Evolutionary conservation across 2,797 vertebrate genomes (phyloP).

Genomic region (Gadopsis bispinosus): DNA sequence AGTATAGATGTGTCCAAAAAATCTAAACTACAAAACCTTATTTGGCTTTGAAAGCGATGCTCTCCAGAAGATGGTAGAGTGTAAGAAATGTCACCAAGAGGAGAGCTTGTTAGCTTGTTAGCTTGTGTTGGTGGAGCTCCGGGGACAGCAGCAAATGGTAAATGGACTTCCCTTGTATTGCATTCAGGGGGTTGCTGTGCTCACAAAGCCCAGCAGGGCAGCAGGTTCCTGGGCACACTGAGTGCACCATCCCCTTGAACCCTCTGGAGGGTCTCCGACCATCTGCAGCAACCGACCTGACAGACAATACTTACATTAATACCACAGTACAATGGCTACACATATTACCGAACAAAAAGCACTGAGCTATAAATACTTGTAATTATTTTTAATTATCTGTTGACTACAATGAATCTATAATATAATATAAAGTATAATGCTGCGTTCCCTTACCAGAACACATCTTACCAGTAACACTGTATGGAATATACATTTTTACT

Average conservation of each 20-base stretch:
- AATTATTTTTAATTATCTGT: neutral
- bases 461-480: neutral
- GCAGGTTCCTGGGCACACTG: constrained; percentile 40
- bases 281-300: constrained; percentile 33
- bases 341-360: neutral
- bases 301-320: neutral
- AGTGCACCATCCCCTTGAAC: constrained; percentile 4
- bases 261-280: constrained; percentile 39
- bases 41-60: neutral
- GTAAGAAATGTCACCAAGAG: neutral
- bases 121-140: constrained; percentile 50
- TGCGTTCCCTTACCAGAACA: neutral
- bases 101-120: too few species aligned
- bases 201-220: constrained; percentile 61
- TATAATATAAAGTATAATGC: neutral
- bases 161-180: too few species aligned
- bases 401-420: neutral
- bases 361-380: neutral
- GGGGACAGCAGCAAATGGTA: constrained; percentile 26
- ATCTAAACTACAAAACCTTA: neutral
- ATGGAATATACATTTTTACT: neutral
- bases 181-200: neutral
- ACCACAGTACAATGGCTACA: neutral
- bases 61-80: neutral
- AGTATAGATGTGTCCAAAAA: neutral